phyloP scores from a whole-genome alignment of 92 coral and sea anemone species.

The Hydrozoanthus gracilis region DNA sequence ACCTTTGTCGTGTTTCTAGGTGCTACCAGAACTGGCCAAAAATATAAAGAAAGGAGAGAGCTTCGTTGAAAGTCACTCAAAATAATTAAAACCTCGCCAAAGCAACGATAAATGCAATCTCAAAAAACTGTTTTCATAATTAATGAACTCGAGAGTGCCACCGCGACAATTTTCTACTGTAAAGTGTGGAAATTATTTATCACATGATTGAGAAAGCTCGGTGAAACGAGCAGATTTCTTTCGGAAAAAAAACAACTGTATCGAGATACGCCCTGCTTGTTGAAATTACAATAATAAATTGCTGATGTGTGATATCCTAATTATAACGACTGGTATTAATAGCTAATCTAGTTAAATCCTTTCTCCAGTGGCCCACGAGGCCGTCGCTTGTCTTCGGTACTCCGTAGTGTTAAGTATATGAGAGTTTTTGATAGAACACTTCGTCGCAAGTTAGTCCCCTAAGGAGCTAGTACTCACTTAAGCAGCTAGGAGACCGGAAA shows the following conservation, averaged over 20 bases:
- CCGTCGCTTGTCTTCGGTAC: too few species aligned
- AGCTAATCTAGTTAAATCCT: too few species aligned
- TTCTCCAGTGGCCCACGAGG: too few species aligned
- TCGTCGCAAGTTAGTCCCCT: too few species aligned
- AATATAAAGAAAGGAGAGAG: conserved; percentile 96
- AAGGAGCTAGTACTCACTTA: too few species aligned
- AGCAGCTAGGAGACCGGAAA: too few species aligned
- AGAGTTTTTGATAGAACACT: too few species aligned
- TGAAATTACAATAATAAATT: not conserved
- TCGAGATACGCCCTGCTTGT: too few species aligned
- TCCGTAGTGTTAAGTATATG: too few species aligned
- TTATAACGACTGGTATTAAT: not conserved
- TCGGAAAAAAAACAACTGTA: too few species aligned
- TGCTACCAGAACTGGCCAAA: conserved; percentile 83
- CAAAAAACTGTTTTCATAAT: not conserved
- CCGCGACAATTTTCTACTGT: not conserved
- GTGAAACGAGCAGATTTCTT: not conserved
- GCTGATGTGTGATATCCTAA: not conserved
- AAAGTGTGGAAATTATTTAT: not conserved
- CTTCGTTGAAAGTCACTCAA: conserved; percentile 62
- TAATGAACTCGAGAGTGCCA: too few species aligned
- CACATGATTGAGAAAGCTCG: not conserved
- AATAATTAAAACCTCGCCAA: not conserved
- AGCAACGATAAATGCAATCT: not conserved
- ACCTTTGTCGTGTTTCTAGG: conserved; percentile 53